Evolutionary conservation across 64 coral and sea anemone species (phyloP), one percentile per base, ranked within the genome.

Genomic region (Actinia equina): DNA sequence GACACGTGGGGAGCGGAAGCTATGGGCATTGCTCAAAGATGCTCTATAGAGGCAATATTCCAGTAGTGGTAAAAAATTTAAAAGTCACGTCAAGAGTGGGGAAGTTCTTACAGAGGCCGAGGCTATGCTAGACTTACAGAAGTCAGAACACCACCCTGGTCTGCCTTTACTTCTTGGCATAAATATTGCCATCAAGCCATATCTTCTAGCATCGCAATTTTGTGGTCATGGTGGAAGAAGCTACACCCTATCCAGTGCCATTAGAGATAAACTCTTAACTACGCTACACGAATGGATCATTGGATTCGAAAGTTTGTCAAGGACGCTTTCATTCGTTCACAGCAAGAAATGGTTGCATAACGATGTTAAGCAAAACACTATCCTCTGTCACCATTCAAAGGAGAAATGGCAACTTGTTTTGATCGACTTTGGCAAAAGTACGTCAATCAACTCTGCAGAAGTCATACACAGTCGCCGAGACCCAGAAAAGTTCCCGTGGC

Each of bases 371-470:
- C 49, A 84, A 12, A 84, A 59, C 49, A 84, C 58, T 27, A 60
- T 84, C 12, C 17, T 60, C 17, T 84, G 54, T 52, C 82, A 82
- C 23, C 25, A 23, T 23, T 54, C 82, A 5, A 56, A 84, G 0
- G 82, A 20, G 12, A 54, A 84, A 16, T 84, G 82, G 82, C 23
- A 25, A 25, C 6, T 84, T 56, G 82, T 84, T 27, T 17, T 84
- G 1, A 84, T 84, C 18, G 82, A 84, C 52, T 84, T 84, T 59
- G 82, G 82, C 6, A 84, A 84, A 59, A 84, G 52, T 53, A 82
- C 79, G 43, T 16, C 15, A 7, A 82, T 15, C 52, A 23, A 20
- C 52, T 45, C 44, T 82, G 23, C 16, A 2, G 20, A 52, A 54
- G 10, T 45, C 20, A 51, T 54, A 8, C 19, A n/a, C 19, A 82